These are phyloP conservation scores for Hoplostethus atlanticus DNA, from an alignment of 2,797 vertebrate genomes.

Conservation along the genomic window DNA sequence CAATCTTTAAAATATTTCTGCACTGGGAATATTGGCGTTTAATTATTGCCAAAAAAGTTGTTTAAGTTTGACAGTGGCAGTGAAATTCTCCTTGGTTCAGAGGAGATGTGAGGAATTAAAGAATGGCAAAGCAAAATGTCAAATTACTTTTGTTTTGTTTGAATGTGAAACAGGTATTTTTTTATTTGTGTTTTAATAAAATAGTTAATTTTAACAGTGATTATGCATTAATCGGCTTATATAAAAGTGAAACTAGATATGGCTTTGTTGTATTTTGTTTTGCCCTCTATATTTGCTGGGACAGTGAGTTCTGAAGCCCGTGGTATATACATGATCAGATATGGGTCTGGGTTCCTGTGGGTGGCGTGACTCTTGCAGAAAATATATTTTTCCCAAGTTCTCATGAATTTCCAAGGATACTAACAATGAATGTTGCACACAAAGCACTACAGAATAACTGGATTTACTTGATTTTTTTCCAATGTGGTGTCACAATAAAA, in stretches of 20 bases:
- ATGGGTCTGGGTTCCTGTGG: neutral
- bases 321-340: slow-evolving; percentile 4
- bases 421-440: slow-evolving; percentile 79
- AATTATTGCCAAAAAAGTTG: slow-evolving; percentile 56
- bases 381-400: slow-evolving; percentile 44
- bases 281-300: slow-evolving; percentile 4
- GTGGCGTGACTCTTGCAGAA: neutral
- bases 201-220: slow-evolving; percentile 40
- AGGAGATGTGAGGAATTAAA: slow-evolving; percentile 4
- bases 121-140: slow-evolving; percentile 3
- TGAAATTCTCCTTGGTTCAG: neutral
- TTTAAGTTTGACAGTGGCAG: slow-evolving; percentile 1
- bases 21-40: slow-evolving; percentile 15
- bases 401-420: slow-evolving; percentile 69
- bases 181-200: slow-evolving; percentile 10
- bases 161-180: slow-evolving; percentile 32
- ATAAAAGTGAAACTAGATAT: slow-evolving; percentile 56
- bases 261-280: slow-evolving; percentile 60
- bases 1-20: neutral
- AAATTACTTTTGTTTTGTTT: slow-evolving; percentile 27
- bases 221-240: slow-evolving; percentile 38
- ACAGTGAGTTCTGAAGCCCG: slow-evolving; percentile 1
- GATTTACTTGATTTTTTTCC: slow-evolving; percentile 81
- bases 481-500: slow-evolving; percentile 79
- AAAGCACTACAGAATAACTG: slow-evolving; percentile 79